Base-by-base conservation (phyloP, 2,888 invertebrate genomes). In the Galeruca laticollis region DNA sequence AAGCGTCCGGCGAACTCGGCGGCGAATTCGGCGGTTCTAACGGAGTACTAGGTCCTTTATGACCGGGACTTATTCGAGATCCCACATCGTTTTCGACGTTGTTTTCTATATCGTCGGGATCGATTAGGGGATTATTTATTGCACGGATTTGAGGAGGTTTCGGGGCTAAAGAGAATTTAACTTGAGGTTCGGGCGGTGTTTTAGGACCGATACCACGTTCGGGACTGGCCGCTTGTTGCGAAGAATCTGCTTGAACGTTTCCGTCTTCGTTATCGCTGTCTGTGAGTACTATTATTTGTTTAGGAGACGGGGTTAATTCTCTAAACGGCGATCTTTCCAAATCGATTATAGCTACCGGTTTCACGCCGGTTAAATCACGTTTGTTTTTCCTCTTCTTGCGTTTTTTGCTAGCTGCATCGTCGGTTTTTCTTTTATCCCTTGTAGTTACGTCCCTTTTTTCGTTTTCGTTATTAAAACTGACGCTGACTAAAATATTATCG, bases 401-500 rank as follows among this genome's bases (percentile, higher is more conserved):
- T 70, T 77, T 20, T 73, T 67, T 78, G 60, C 77, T 82, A 15
- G 81, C 81, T 13, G 81, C 77, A 0, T 84, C 81, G 35, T 86
- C 86, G 15, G 85, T 80, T 8, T 87, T 85, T 11, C 87, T 87
- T 2, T 80, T 81, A 21, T 80, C 80, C 54, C 82, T 78, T 11
- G 84, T 82, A 13, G 80, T 80, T 13, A 84, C 80, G 67, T 83
- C 82, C 68, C 85, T 81, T 37, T 82, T 82, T 72, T 84, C 83
- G 73, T 85, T 88, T 75, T 89, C 90, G 78, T 94, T 94, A 83
- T 93, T 93, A 85, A 96, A 97, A 84, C 95, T 96, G 18, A 97
- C 95, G 86, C 95, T 96, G 11, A 97, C 96, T 74, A 97, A 89
- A 80, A 97, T 96, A 83, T 96, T 96, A 85, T 96, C 95, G 2